Percentiles rank a stretch among this genome's conserved stretches.
phyloP scores from a whole-genome alignment of 2,113 vertebrate species.

The Amia ocellicauda region DNA sequence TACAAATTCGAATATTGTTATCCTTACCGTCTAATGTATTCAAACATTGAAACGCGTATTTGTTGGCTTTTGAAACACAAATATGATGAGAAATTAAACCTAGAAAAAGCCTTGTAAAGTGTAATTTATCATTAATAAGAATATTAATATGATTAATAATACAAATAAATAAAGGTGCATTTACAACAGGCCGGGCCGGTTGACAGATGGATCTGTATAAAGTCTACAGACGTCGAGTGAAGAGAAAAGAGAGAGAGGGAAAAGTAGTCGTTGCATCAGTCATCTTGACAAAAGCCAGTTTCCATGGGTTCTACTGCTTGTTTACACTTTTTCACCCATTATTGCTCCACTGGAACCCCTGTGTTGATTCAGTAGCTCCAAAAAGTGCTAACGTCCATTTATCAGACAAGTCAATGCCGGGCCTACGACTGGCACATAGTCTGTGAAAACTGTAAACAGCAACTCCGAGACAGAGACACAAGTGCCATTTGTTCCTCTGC shows the following conservation, averaged over 20 bases:
- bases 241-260: conserved; percentile 8
- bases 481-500: conserved; percentile 88
- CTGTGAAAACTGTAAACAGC: conserved; percentile 96
- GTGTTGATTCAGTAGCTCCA: conserved; percentile 87
- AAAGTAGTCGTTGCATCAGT: conserved; percentile 63
- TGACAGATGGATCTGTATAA: too few species aligned
- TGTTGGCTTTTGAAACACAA: too few species aligned
- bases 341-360: conserved; percentile 76
- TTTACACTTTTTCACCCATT: conserved; percentile 97
- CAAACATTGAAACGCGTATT: too few species aligned
- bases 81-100: too few species aligned
- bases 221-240: too few species aligned
- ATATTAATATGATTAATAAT: too few species aligned
- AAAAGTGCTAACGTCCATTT: conserved; percentile 91
- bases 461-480: conserved; percentile 75
- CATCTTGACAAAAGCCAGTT: conserved; percentile 77
- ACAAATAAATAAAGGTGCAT: too few species aligned
- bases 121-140: too few species aligned
- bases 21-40: too few species aligned
- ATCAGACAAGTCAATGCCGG: conserved; percentile 77
- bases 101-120: too few species aligned
- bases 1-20: too few species aligned
- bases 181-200: not conserved
- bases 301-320: conserved; percentile 64
- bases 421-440: conserved; percentile 82